Percentiles rank a stretch among this genome's conserved stretches.
Conservation (phyloP, 2,797 vertebrate genomes). For the Poliocrania exsul region DNA sequence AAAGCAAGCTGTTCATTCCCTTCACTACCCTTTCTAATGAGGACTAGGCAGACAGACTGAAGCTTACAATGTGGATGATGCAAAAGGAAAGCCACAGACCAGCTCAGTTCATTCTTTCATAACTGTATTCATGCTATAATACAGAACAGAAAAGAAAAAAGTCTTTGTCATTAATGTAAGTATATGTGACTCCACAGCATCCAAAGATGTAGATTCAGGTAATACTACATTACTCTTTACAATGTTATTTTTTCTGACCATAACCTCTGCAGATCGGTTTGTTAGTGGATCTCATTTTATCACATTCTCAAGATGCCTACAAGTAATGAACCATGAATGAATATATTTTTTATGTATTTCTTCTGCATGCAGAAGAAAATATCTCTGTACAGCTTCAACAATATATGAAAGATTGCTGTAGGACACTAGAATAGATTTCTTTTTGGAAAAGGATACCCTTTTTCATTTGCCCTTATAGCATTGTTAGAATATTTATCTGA, state of each 20-base stretch:
- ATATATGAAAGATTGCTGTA: not conserved
- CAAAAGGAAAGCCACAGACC: not conserved
- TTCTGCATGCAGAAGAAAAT: not conserved
- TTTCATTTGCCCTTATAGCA: not conserved
- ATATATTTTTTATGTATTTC: not conserved
- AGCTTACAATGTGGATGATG: not conserved
- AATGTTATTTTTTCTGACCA: not conserved
- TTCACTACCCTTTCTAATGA: conserved; percentile 4
- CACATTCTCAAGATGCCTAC: not conserved
- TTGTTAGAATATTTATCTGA: not conserved
- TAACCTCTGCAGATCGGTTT: not conserved
- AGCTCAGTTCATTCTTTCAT: not conserved
- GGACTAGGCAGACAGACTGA: not conserved
- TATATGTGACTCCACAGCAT: not conserved
- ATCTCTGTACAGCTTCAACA: not conserved
- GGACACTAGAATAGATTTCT: not conserved
- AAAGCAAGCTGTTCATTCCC: conserved; percentile 42
- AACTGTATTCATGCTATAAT: not conserved
- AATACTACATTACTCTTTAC: not conserved
- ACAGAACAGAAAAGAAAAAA: not conserved
- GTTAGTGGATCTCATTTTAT: not conserved
- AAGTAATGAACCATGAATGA: not conserved
- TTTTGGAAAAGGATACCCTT: not conserved
- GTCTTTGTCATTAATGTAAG: not conserved
- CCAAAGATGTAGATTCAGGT: not conserved